phyloP scores from a whole-genome alignment of 2,888 invertebrate species.

The Acanthosepion esculentum region DNA sequence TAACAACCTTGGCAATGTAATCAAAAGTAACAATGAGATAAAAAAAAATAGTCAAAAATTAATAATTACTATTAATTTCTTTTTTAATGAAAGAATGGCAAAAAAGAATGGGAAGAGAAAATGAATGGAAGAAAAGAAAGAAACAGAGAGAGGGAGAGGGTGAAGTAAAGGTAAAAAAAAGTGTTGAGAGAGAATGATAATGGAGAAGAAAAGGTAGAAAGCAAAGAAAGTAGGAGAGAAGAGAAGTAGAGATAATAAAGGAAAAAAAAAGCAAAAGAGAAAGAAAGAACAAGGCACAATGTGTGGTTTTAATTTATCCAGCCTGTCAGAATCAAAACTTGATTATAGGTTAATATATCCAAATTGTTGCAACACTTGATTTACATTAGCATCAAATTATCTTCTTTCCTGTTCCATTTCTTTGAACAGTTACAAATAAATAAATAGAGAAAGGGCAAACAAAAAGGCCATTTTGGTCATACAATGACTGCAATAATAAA shows the following conservation, averaged over 20 bases:
- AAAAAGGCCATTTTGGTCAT: constrained; percentile 8
- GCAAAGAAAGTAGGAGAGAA: not conserved
- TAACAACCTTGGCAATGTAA: too few species aligned
- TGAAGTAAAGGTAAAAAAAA: not conserved
- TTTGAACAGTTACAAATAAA: not conserved
- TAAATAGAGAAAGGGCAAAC: constrained; percentile 1
- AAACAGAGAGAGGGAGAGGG: not conserved
- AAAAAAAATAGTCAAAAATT: too few species aligned
- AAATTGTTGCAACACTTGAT: not conserved
- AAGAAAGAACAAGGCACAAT: not conserved
- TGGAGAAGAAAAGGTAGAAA: not conserved
- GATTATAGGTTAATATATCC: constrained; percentile 33
- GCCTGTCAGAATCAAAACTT: not conserved
- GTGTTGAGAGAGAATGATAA: not conserved
- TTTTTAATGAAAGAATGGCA: too few species aligned
- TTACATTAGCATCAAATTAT: not conserved
- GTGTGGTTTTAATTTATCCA: not conserved
- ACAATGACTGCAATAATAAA: not conserved
- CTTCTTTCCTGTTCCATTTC: not conserved
- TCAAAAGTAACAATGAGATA: too few species aligned
- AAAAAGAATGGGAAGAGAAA: not conserved
- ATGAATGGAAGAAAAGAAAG: not conserved
- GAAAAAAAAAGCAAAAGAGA: not conserved
- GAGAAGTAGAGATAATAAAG: not conserved
- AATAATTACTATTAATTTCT: too few species aligned